Evolutionary conservation across 2,888 invertebrate genomes (phyloP).

Genomic region (Coremacera marginata): DNA sequence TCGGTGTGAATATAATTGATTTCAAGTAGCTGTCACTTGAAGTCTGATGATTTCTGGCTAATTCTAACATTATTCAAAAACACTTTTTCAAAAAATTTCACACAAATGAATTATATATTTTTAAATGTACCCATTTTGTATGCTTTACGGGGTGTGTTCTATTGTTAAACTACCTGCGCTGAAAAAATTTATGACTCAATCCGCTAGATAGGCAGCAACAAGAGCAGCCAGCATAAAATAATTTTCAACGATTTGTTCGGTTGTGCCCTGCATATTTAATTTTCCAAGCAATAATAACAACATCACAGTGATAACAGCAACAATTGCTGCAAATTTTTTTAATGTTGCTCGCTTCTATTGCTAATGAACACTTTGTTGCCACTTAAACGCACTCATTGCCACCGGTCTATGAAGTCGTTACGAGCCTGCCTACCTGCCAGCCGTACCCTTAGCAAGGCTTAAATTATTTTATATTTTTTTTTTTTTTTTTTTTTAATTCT

Average conservation of each 20-base stretch:
- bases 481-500: not conserved
- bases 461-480: not conserved
- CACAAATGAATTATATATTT: not conserved
- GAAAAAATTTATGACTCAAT: constrained; percentile 18
- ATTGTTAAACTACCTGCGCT: constrained; percentile 3
- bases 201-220: not conserved
- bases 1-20: constrained; percentile 2
- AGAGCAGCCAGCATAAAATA: not conserved
- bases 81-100: too few relatives aligned
- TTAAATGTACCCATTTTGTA: not conserved
- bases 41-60: not conserved
- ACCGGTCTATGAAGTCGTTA: not conserved
- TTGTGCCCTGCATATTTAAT: constrained; percentile 10
- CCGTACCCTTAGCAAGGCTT: too few relatives aligned
- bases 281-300: constrained; percentile 3
- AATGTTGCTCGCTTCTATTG: not conserved
- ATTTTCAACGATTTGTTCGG: not conserved
- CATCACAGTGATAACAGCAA: not conserved
- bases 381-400: constrained; percentile 15
- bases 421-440: not conserved
- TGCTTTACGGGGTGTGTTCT: not conserved
- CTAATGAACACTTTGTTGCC: constrained; percentile 11
- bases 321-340: not conserved
- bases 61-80: not conserved
- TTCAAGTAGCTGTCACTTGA: not conserved